Evolutionary conservation across 1,140 invertebrate genomes (phyloP), one percentile per base, ranked within the genome.

Genomic region (Drosophila dunni): DNA sequence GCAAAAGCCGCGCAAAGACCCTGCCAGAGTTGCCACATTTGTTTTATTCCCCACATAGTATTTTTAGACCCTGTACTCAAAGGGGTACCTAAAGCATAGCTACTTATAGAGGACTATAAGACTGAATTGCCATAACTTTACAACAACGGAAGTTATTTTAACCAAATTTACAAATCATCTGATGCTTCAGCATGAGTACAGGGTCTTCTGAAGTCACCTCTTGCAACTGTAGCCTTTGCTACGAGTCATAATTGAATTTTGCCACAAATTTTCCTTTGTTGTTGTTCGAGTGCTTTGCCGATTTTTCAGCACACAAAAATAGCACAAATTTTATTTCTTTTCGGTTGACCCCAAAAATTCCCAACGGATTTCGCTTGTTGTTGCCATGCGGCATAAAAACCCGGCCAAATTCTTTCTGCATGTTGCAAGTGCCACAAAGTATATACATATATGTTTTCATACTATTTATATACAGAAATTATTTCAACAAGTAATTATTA

Each of bases 401-500:
- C 3, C 24, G 8, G 38, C n/a, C 9, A 54, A 42, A 53, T 64
- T 42, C 48, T 15, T 46, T 36, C 54, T 64, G 42, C 50, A 64
- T 54, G 61, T 64, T 54, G 51, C 51, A 53, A 64, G 61, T 64
- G 29, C 34, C 36, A 53, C 48, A 53, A 42, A 53, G 45, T 44
- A 58, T 46, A 36, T 72, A 54, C 60, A 44, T 66, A 46, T 13
- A 65, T 44, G 40, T 61, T 46, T 67, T 38, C 7, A 36, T 9
- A 36, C n/a, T n/a, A n/a, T 40, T 11, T 40, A 40, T 40, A 5
- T 11, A 40, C 38, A 3, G 33, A 54, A 74, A 77, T 68, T 79
- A 77, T 80, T 83, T 83, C 77, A 29, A 84, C 77, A 88, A 83
- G 80, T 78, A 80, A 84, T 88, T 88, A 80, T 63, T 67, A 89